Evolutionary conservation across 35 echinoderm and acorn worm genomes (phyloP), one percentile per base, ranked within the genome.

Genomic region (Lytechinus pictus): DNA sequence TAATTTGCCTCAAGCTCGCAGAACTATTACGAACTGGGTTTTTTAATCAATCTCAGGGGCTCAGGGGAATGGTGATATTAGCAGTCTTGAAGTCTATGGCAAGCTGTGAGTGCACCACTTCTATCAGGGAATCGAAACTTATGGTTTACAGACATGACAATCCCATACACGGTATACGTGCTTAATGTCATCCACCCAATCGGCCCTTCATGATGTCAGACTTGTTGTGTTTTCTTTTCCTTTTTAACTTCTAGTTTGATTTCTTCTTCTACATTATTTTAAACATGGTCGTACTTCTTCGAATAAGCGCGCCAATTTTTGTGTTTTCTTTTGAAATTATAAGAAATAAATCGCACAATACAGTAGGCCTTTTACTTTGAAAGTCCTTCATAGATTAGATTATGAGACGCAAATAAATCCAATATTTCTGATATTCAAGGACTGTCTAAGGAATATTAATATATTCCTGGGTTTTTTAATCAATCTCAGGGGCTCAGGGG

Each of bases 41-140:
- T 90, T 90, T 90, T 90, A 90, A 90, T 90, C 29, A 90, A 90
- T 90, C 29, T 54, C 13, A 90, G 88, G 88, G 88, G 88, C 88
- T 33, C 88, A 44, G 9, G 88, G 88, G 88, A 21, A 88, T 52
- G 52, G 14, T 52, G 52, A 52, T 90, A 52, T 90, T 7, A 90
- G 88, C 11, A 14, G 28, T 90, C 29, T 90, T n/a, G 29, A 10
- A 54, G 52, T 44, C 3, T 54, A 90, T 90, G 88, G 88, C 28
- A 90, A 90, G 88, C 88, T 10, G 88, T 16, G 52, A 51, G 88
- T 9, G 66, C 66, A 79, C n/a, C 8, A n/a, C 14, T 19, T 71
- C 24, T 13, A 79, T 24, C 8, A 24, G 21, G 66, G 66, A 16
- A 79, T 79, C 19, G 19, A 16, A n/a, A 24, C 0, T n/a, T 24